phyloP scores from a whole-genome alignment of 1,140 invertebrate genomes.

The Leptinotarsa lineolata region DNA sequence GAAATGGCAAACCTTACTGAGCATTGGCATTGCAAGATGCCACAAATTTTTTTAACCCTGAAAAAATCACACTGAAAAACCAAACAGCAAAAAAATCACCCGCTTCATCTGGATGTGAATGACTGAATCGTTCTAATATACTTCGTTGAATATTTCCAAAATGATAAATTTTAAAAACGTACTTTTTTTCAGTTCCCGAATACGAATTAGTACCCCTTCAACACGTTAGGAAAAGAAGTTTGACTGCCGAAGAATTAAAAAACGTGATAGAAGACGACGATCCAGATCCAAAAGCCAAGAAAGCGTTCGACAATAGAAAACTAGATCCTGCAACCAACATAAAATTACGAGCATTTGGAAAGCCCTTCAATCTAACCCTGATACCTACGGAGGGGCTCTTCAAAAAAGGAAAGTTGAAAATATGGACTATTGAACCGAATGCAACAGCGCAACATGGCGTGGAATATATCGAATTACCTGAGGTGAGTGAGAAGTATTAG shows the following conservation, averaged over 20 bases:
- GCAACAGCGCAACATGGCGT: conserved; percentile 71
- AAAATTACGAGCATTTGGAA: conserved; percentile 77
- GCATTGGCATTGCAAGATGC: no score
- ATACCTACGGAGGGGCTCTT: conserved; percentile 72
- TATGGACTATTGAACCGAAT: conserved; percentile 76
- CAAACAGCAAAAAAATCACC: no score
- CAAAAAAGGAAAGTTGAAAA: conserved; percentile 72
- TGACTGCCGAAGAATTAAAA: conserved; percentile 30
- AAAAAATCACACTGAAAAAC: no score
- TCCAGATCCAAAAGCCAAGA: conserved; percentile 13
- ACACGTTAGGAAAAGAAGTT: conserved; percentile 47
- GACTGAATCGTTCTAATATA: no score
- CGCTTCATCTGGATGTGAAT: no score
- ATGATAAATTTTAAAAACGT: no score
- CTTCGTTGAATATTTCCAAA: no score
- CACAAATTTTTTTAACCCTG: no score
- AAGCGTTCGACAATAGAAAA: conserved; percentile 6
- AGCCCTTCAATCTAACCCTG: conserved; percentile 71
- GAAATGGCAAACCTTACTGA: no score
- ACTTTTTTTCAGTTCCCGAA: conserved; percentile 63
- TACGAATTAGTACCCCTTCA: conserved; percentile 67
- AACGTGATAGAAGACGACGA: conserved; percentile 34
- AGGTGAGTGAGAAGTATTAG: conserved; percentile 60
- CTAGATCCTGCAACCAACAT: conserved; percentile 59
- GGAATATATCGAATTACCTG: conserved; percentile 72